Conservation (phyloP, 2,797 vertebrate species). For the Acestrorhynchus altus region DNA sequence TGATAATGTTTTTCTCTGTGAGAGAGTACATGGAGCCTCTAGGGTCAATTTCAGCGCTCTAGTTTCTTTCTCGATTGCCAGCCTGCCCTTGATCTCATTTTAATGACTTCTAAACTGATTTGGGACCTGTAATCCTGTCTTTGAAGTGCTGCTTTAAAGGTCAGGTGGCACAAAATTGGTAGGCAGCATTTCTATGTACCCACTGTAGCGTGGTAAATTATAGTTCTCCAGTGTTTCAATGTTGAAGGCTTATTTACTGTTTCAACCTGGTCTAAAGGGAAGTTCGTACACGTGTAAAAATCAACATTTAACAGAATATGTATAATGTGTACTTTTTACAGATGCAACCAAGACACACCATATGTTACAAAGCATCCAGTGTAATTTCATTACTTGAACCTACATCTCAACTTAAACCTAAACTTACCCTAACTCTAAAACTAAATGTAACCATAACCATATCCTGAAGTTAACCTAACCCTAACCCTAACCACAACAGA, state of each 20-base stretch:
- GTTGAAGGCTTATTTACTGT: background rate
- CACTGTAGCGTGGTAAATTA: background rate
- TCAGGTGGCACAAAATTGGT: constrained; percentile 50
- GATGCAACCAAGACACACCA: too few species aligned
- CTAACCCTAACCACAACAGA: too few species aligned
- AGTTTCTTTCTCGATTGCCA: constrained; percentile 45
- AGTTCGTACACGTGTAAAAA: too few species aligned
- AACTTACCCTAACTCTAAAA: too few species aligned
- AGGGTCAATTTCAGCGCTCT: constrained; percentile 65
- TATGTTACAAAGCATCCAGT: too few species aligned
- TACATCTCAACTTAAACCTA: too few species aligned
- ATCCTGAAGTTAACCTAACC: too few species aligned
- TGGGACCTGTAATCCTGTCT: constrained; percentile 54
- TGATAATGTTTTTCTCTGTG: constrained; percentile 45
- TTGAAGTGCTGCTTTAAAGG: constrained; percentile 59
- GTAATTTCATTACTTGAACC: too few species aligned
- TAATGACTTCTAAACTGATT: constrained; percentile 65
- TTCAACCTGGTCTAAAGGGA: too few species aligned
- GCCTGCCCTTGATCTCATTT: constrained; percentile 63
- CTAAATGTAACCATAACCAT: too few species aligned
- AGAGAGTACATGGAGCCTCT: constrained; percentile 54
- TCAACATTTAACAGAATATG: too few species aligned
- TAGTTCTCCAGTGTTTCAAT: background rate
- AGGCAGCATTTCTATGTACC: background rate
- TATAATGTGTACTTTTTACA: too few species aligned